A percentile compares a stretch with the other conserved stretches of the same genome.
Evolutionary conservation across 1,140 invertebrate genomes (phyloP).

Genomic region (Danaus plexippus): DNA sequence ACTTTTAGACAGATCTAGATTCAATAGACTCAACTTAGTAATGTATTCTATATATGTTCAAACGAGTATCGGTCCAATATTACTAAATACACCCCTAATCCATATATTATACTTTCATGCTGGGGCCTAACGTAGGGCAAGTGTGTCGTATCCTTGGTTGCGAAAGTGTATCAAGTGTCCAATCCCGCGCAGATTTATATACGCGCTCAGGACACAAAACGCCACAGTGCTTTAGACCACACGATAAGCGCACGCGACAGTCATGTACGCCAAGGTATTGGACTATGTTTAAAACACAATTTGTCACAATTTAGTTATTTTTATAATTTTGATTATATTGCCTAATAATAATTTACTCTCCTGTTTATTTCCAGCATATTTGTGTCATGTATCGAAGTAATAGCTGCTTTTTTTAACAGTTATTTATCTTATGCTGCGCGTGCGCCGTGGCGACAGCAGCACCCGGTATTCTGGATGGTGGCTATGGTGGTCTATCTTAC

Average conservation of each 20-base stretch:
- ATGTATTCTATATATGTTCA: constrained; percentile 19
- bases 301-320: constrained; percentile 4
- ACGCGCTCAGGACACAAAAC: constrained; percentile 22
- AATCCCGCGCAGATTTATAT: constrained; percentile 43
- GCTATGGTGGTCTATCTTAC: constrained; percentile 2
- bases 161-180: constrained; percentile 59
- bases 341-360: background rate
- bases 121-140: constrained; percentile 26
- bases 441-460: constrained; percentile 46
- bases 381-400: too few relatives aligned
- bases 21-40: background rate
- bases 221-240: constrained; percentile 43
- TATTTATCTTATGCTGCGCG: constrained; percentile 57
- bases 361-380: too few relatives aligned
- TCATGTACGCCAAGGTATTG: constrained; percentile 63
- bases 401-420: constrained; percentile 23
- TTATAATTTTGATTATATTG: background rate
- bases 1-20: constrained; percentile 4
- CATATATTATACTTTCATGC: constrained; percentile 35
- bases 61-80: constrained; percentile 14
- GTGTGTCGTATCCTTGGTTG: constrained; percentile 45
- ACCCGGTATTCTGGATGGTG: constrained; percentile 38
- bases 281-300: constrained; percentile 2
- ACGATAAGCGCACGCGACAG: constrained; percentile 42
- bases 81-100: constrained; percentile 32